Evolutionary conservation across 1,140 invertebrate species (phyloP), one percentile per base, ranked within the genome.

Genomic region (Spodoptera frugiperda): DNA sequence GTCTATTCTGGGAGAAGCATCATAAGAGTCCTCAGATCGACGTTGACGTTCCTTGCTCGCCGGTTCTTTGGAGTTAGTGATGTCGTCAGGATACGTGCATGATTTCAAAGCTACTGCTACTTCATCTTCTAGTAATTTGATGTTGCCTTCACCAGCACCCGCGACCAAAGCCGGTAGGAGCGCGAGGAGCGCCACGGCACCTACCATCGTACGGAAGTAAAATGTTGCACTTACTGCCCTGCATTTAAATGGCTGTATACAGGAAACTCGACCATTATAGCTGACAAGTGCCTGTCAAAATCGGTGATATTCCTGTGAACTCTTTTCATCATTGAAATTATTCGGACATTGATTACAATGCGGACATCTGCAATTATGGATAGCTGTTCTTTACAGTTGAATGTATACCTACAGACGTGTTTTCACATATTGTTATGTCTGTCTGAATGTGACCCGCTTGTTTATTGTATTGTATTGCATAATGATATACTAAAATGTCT

Each of bases 61-160:
- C 11, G 14, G 46, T 44, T 75, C 33, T 25, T 68, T 73, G 14
- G 39, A 30, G 15, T 51, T 65, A 33, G 55, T n/a, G 53, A 14
- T 9, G 44, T 61, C 76, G n/a, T 79, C 54, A 39, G 79, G 59
- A 33, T 74, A 25, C 9, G 70, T 59, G 70, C 92, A 93, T 39
- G 80, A 71, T 30, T 80, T 82, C 51, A 93, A 17, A n/a, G 89
- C 91, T 3, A 74, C 71, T 0, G 80, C 81, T 17, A 93, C 78
- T 78, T 93, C 92, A 71, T 92, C 86, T 80, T 93, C 87, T 12
- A 93, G 59, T 11, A 93, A 71, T 44, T 85, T 86, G 46, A 93
- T 89, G 57, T 93, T 93, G 0, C 91, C 92, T 44, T 93, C 87
- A 6, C 88, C 85, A 0, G 84, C 79, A 67, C 83, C 85, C 30